These are phyloP conservation scores for Ursus arctos DNA, from an alignment of 2,113 vertebrate genomes.

Conservation along the genomic window DNA sequence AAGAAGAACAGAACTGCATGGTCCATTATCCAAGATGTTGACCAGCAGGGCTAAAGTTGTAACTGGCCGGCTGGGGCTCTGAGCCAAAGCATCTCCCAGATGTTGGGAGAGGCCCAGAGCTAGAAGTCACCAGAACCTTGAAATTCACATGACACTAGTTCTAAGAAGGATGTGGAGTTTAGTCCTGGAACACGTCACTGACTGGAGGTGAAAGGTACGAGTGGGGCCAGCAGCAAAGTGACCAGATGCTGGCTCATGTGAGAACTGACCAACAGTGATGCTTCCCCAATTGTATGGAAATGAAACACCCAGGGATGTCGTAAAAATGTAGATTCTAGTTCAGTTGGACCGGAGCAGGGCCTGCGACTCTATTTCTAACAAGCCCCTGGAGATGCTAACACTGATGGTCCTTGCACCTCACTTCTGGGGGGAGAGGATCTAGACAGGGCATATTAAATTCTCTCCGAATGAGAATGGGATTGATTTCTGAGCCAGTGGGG, in stretches of 20 bases:
- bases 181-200: neutral
- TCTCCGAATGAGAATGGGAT: neutral
- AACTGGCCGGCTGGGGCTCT: neutral
- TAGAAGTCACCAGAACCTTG: neutral
- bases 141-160: neutral
- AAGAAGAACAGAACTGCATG: neutral
- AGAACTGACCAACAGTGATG: neutral
- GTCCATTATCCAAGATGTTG: neutral
- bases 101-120: neutral
- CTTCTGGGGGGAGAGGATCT: neutral
- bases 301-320: neutral
- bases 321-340: neutral
- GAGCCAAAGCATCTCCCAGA: neutral
- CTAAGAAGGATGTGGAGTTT: neutral
- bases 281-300: neutral
- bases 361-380: neutral
- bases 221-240: neutral
- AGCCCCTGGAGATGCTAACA: neutral
- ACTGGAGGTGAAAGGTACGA: neutral
- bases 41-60: neutral
- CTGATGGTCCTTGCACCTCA: neutral
- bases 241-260: neutral
- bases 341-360: neutral
- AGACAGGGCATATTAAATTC: neutral
- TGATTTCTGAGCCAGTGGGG: neutral